Evolutionary conservation across 2,797 vertebrate species (phyloP), one percentile per base, ranked within the genome.

Genomic region (Trichosurus vulpecula): DNA sequence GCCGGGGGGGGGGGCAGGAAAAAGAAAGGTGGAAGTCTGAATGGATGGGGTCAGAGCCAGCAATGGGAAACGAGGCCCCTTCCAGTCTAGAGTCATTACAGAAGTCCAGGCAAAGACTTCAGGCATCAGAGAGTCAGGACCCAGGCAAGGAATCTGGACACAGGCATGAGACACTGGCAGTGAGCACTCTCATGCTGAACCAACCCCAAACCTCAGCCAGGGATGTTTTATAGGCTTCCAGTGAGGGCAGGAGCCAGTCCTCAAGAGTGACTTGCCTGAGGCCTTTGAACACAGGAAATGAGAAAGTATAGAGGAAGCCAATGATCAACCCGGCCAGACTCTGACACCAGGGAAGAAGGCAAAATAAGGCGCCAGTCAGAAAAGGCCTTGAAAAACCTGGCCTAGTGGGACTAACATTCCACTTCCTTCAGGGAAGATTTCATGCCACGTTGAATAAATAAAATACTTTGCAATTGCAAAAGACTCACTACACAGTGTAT

Each of bases 371-470:
- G 30, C 30, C 57, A 35, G 29, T 41, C 25, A 61, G 92, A 92
- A 93, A 35, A 91, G 91, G 74, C 61, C 91, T 61, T 0, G 19
- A 56, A 47, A 56, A 94, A 81, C 53, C 51, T 87, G 90, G 93
- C 16, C 93, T 91, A 91, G 94, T 91, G 81, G 74, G 95, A 96
- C 56, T 94, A 94, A 93, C 9, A 0, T 10, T 35, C 94, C 90
- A 94, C 94, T 96, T 96, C 95, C 97, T 97, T 89, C 92, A 87
- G 92, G 98, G 93, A 96, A 87, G 92, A 96, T 97, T 97, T 97
- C 97, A 95, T 95, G 96, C 97, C 97, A 95, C 14, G 6, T 14
- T 96, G 96, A 97, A 96, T 97, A 98, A 97, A 95, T 95, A 98
- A 97, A 98, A 97, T 94, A 95, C 96, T 31, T 87, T 1, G 51